These are phyloP conservation scores for Manduca sexta DNA, from an alignment of 1,140 invertebrate species.

Conservation along the genomic window DNA sequence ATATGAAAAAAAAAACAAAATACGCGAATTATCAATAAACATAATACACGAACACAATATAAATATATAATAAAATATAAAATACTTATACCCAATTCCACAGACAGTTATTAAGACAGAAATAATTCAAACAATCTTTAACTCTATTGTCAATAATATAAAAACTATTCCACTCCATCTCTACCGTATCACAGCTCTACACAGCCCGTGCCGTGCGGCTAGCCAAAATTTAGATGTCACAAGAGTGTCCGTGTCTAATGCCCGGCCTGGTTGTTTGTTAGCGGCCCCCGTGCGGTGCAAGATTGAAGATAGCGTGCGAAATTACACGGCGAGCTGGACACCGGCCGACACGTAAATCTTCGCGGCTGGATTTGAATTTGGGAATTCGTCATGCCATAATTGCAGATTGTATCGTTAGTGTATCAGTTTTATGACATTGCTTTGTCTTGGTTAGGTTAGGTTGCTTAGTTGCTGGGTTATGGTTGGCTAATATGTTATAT, in stretches of 20 bases:
- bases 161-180: not conserved
- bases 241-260: slow-evolving; percentile 58
- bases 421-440: not conserved
- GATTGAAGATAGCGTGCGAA: slow-evolving; percentile 61
- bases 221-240: slow-evolving; percentile 67
- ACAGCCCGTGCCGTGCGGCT: slow-evolving; percentile 38
- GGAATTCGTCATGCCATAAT: no score
- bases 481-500: no score
- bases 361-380: not conserved
- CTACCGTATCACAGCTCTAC: slow-evolving; percentile 5
- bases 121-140: no score
- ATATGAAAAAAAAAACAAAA: no score
- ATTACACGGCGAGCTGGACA: slow-evolving; percentile 42
- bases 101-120: no score
- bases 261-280: slow-evolving; percentile 61
- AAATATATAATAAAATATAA: no score
- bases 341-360: slow-evolving; percentile 45
- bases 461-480: no score
- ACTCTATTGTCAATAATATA: no score
- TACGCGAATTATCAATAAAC: no score
- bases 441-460: no score
- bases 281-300: slow-evolving; percentile 47
- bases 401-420: not conserved
- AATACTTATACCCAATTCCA: no score
- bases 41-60: no score